Percentiles rank a stretch among this genome's conserved stretches.
phyloP scores from a whole-genome alignment of 92 coral and sea anemone species.

The Phenganax subtilis region DNA sequence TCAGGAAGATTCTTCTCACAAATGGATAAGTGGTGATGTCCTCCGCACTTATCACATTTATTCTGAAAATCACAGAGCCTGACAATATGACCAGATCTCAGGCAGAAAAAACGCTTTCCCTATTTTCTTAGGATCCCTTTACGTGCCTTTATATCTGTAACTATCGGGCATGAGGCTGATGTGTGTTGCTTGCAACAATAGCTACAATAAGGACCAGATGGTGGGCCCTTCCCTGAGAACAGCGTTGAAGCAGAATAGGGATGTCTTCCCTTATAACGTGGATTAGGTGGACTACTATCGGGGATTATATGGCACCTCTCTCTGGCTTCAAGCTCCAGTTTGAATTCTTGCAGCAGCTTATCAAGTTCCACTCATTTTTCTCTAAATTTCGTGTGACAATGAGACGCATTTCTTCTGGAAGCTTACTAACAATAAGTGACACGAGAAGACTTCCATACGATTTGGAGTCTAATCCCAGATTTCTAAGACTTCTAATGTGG shows the following conservation, averaged over 20 bases:
- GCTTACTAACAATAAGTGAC: constrained; percentile 30
- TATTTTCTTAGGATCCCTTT: constrained; percentile 47
- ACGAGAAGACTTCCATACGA: constrained; percentile 38
- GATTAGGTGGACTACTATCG: neutral
- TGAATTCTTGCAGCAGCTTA: neutral
- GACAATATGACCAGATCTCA: constrained; percentile 35
- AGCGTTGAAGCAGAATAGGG: neutral
- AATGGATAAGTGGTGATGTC: constrained; percentile 28
- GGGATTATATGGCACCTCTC: neutral
- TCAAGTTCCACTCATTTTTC: neutral
- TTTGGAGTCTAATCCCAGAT: neutral
- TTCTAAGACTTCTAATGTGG: too few relatives aligned
- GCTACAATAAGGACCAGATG: constrained; percentile 5
- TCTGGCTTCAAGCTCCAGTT: neutral
- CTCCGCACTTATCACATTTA: constrained; percentile 41
- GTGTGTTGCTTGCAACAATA: constrained; percentile 38
- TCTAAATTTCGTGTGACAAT: neutral
- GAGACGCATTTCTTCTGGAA: constrained; percentile 27
- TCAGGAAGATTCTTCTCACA: neutral
- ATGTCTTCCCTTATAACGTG: neutral
- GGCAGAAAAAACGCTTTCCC: constrained; percentile 38
- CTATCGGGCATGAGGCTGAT: constrained; percentile 35
- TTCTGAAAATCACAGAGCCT: constrained; percentile 18
- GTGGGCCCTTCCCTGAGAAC: neutral
- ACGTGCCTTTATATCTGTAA: constrained; percentile 47